Base-by-base conservation (phyloP, 2,797 vertebrate genomes). In the Hozukius guyotensis region DNA sequence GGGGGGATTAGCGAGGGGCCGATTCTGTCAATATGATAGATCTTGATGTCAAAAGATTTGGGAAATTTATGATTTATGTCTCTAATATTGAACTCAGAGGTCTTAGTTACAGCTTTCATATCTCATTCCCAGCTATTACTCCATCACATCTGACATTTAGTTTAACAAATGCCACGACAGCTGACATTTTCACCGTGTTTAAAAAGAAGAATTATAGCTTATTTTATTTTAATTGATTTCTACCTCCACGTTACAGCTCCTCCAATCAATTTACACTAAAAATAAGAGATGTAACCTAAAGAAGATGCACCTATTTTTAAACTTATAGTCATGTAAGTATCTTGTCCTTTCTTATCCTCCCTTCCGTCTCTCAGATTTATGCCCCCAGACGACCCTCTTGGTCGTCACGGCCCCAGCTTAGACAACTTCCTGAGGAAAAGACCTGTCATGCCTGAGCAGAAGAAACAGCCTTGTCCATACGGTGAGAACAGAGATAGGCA, bases 371-470 rank as follows among this genome's bases (percentile, higher is more conserved):
- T 31, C 75, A 98, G 97, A 83, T 98, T 98, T 92, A 98, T 98
- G 97, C 97, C 97, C 31, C 97, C 97, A 22, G 97, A 98, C 78
- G 97, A 98, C 87, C 97, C 97, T 38, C 96, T 98, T 11, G 97
- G 97, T 36, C 97, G 97, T 46, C 97, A 98, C 0, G 97, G 97
- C 6, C 97, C 97, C 24, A 98, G 97, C 77, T 92, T 98, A 78
- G 97, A 98, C 87, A 98, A 98, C 91, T 98, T 98, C 93, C 95
- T 98, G 89, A 96, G 97, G 89, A 98, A 97, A 91, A 96, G 97
- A 80, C 97, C 97, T 7, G 90, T 98, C 80, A 94, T 98, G 80
- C 97, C 97, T 20, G 97, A 98, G 85, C 97, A 97, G 94, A 98
- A 97, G 94, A 98, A 98, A 76, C 97, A 98, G 82, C 97, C 97